Conservation (phyloP, 2,797 vertebrate genomes). For the Ctenopoma kingsleyae region DNA sequence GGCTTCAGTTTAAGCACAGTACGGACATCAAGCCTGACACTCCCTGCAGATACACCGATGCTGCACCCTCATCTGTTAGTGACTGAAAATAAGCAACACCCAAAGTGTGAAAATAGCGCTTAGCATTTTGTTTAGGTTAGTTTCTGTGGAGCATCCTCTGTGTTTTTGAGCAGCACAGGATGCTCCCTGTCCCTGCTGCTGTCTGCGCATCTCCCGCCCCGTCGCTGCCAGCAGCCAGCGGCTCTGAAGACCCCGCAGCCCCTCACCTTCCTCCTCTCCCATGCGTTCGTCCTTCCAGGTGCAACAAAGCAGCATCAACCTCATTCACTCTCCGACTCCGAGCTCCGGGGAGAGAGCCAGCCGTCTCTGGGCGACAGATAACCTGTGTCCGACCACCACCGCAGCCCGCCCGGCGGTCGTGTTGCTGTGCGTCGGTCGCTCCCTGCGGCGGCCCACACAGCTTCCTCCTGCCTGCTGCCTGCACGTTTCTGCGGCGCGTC, state of each 20-base stretch:
- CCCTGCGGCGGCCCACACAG: conserved; percentile 41
- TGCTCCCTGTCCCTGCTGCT: too few species aligned
- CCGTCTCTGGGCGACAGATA: conserved; percentile 61
- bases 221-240: neutral
- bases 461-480: conserved; percentile 40
- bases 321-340: conserved; percentile 88
- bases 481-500: conserved; percentile 67
- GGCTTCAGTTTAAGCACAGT: conserved; percentile 57
- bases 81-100: neutral
- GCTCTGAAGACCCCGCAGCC: conserved; percentile 3
- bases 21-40: conserved; percentile 25
- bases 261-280: conserved; percentile 96
- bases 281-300: conserved; percentile 98
- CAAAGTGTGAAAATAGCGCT: fast-evolving
- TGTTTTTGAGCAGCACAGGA: conserved; percentile 17
- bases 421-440: conserved; percentile 46
- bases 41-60: conserved; percentile 12
- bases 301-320: conserved; percentile 98
- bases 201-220: conserved; percentile 45
- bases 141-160: conserved; percentile 11
- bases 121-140: neutral
- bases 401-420: conserved; percentile 51
- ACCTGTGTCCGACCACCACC: conserved; percentile 56
- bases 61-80: neutral
- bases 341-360: conserved; percentile 77